These are phyloP conservation scores for Saturnia pavonia DNA, from an alignment of 2,888 invertebrate genomes.

Conservation along the genomic window DNA sequence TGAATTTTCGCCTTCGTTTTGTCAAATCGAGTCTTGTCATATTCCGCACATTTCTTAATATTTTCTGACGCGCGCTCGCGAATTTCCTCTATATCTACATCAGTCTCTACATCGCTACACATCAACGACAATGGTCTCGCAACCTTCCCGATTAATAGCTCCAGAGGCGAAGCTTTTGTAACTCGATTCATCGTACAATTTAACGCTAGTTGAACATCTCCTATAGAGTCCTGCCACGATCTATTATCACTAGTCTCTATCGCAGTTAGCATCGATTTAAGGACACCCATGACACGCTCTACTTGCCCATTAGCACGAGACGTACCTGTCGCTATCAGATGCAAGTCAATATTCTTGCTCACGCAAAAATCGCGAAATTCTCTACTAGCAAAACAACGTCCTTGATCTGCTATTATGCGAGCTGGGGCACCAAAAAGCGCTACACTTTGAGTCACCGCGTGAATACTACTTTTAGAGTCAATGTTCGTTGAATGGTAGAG, in stretches of 20 bases:
- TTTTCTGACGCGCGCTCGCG: constrained; percentile 16
- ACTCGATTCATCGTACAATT: constrained; percentile 21
- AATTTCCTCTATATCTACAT: constrained; percentile 7
- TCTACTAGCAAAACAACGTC: constrained; percentile 27
- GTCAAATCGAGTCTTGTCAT: constrained; percentile 19
- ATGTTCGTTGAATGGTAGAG: too few relatives aligned
- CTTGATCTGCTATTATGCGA: constrained; percentile 20
- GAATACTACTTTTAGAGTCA: constrained; percentile 24
- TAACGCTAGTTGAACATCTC: constrained; percentile 29
- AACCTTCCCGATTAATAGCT: constrained; percentile 25
- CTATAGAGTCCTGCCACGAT: constrained; percentile 33
- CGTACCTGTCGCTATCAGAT: constrained; percentile 32
- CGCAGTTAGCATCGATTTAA: constrained; percentile 31
- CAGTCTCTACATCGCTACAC: neutral
- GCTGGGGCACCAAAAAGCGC: constrained; percentile 9
- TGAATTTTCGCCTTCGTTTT: constrained; percentile 13
- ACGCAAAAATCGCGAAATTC: constrained; percentile 30
- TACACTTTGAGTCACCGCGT: constrained; percentile 22
- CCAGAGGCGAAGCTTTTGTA: constrained; percentile 16
- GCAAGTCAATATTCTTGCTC: constrained; percentile 27
- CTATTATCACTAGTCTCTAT: constrained; percentile 23
- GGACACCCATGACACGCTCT: constrained; percentile 28
- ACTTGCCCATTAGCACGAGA: constrained; percentile 35
- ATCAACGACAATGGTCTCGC: constrained; percentile 22
- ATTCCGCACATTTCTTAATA: constrained; percentile 22